Evolutionary conservation across 2,888 invertebrate species (phyloP), one percentile per base, ranked within the genome.

Genomic region (Ischnura elegans): DNA sequence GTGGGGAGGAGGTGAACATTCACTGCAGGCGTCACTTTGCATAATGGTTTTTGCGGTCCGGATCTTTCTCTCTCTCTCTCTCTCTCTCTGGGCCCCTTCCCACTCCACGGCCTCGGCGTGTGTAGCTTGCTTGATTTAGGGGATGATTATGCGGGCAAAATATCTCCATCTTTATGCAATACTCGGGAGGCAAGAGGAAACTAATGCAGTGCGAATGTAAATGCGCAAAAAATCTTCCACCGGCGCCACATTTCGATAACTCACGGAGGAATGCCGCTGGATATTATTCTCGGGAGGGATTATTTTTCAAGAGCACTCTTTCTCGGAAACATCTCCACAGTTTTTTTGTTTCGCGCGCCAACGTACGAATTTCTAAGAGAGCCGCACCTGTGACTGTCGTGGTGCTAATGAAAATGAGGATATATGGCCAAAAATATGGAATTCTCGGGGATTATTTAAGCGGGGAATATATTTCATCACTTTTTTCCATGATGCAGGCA

Each of bases 141-240:
- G 76, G 76, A 76, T 76, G 76, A 76, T 76, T 43, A 86, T 43
- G 90, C 51, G 61, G 90, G 90, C 8, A 90, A 90, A 90, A 90
- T 61, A 61, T 25, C 90, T 76, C 43, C 66, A 43, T 61, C 61
- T 90, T 90, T 90, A 61, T 61, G 61, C 61, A n/a, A 76, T 36
- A 36, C 76, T 76, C 55, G 36, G 21, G 87, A 29, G 21, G 87
- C 43, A 25, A 90, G 90, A n/a, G 90, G 90, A 90, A 90, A 90
- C 66, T 90, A 90, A 90, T 90, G 90, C 90, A 90, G 61, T 90
- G 43, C 90, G 90, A 61, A 90, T 90, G 90, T 90, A 90, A 90
- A 90, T 90, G 90, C 90, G 43, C 76, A 76, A 76, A 76, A 76
- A 76, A 76, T 25, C n/a, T 61, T 36, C 36, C 76, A 36, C 76